These are phyloP conservation scores for Periophthalmus magnuspinnatus DNA, from an alignment of 2,797 vertebrate species.

Conservation along the genomic window DNA sequence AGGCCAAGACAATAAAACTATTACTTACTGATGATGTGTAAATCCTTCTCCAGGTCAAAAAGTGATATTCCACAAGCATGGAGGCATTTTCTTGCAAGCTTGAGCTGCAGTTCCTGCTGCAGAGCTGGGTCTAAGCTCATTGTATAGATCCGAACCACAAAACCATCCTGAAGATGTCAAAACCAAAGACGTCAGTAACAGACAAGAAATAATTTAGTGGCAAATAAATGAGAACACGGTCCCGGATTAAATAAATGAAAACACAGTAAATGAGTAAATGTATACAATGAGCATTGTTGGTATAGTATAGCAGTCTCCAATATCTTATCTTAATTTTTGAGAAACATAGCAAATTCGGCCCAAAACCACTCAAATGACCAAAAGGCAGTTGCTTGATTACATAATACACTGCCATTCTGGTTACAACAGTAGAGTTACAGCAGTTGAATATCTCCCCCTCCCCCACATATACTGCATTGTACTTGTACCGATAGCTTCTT, in stretches of 20 bases:
- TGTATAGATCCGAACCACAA: slow-evolving; percentile 97
- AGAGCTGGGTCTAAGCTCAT: slow-evolving; percentile 93
- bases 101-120: slow-evolving; percentile 97
- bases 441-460: slow-evolving; percentile 20
- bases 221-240: not conserved
- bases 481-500: slow-evolving; percentile 59
- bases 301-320: not conserved
- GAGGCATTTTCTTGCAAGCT: slow-evolving; percentile 97
- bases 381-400: slow-evolving; percentile 15
- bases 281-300: not conserved
- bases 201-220: slow-evolving; percentile 18
- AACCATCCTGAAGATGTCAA: slow-evolving; percentile 85
- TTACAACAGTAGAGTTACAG: slow-evolving; percentile 25
- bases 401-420: not conserved
- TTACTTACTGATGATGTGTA: slow-evolving; percentile 98
- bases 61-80: slow-evolving; percentile 98
- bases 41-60: slow-evolving; percentile 97
- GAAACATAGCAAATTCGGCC: not conserved
- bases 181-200: slow-evolving; percentile 11
- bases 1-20: not conserved
- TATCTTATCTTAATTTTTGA: not conserved
- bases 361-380: not conserved
- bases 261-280: not conserved
- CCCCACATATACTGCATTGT: slow-evolving; percentile 40
- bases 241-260: not conserved